Evolutionary conservation across 1,140 invertebrate genomes (phyloP), one percentile per base, ranked within the genome.

Genomic region (Drosophila truncata): DNA sequence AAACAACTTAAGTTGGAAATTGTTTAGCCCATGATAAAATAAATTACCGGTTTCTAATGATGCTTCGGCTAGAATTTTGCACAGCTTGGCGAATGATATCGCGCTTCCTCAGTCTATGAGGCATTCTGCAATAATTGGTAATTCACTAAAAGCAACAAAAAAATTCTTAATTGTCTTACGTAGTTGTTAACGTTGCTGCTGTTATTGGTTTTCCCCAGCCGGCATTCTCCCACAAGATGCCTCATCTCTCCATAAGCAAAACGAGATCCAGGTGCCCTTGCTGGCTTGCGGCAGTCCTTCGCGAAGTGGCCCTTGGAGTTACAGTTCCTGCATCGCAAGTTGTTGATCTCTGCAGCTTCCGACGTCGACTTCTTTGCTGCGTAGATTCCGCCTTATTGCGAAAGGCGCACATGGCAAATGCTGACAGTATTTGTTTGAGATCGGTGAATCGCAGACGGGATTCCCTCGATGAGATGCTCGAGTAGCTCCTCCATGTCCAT

Each of bases 271-370:
- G 35, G 14, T 20, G 37, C 18, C 61, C 49, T n/a, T 33, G 44
- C 44, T 23, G 29, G 49, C 29, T 35, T 64, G 39, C 27, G 39
- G 50, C 50, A 55, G 23, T 46, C 50, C n/a, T 31, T 65, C 8
- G 62, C 52, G 11, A 65, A 44, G 44, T 65, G 41, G 13, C 52
- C 62, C 31, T 35, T 55, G 6, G 41, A 57, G 25, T 65, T 65
- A 29, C 50, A 65, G 31, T 37, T 65, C 27, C 39, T 39, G 18
- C 46, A 62, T 25, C 47, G 25, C 13, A 14, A 13, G 13, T 35
- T 35, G 33, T 35, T 35, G 33, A 35, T 5, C 0, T 13, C 33
- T 13, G 33, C 16, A 27, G 2, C 27, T n/a, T n/a, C n/a, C n/a
- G n/a, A n/a, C n/a, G n/a, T n/a, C n/a, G n/a, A n/a, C n/a, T n/a